These are phyloP conservation scores for Hyalella azteca DNA, from an alignment of 2,888 invertebrate genomes.

Conservation along the genomic window DNA sequence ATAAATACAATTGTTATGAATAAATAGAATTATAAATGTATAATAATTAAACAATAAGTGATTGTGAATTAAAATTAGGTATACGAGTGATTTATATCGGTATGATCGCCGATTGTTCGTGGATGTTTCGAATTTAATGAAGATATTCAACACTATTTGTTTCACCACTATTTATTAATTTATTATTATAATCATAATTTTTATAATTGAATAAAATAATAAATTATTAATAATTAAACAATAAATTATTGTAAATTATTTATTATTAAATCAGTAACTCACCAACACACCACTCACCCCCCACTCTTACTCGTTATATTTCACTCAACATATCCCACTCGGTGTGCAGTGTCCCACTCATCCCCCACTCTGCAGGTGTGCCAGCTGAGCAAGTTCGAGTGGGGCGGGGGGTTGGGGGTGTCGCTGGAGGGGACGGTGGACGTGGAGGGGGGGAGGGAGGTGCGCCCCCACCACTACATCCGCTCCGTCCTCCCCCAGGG, in stretches of 20 bases:
- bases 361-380: slow-evolving; percentile 72
- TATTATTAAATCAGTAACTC: too few relatives aligned
- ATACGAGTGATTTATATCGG: too few relatives aligned
- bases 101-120: too few relatives aligned
- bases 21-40: neutral
- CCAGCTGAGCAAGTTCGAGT: slow-evolving; percentile 87
- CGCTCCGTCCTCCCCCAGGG: slow-evolving; percentile 96
- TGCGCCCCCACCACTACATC: slow-evolving; percentile 96
- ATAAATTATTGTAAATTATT: too few relatives aligned
- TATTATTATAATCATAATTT: neutral
- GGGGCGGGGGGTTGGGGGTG: slow-evolving; percentile 93
- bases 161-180: neutral
- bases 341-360: neutral
- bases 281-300: too few relatives aligned
- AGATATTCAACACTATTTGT: too few relatives aligned
- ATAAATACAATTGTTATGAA: too few relatives aligned
- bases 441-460: slow-evolving; percentile 95
- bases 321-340: neutral
- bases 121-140: too few relatives aligned
- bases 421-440: slow-evolving; percentile 98
- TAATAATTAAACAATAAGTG: too few relatives aligned
- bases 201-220: too few relatives aligned
- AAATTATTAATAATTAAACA: too few relatives aligned
- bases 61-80: too few relatives aligned
- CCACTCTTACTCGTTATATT: neutral